phyloP scores from a whole-genome alignment of 2,113 vertebrate species.

The Neodon shergylaensis region DNA sequence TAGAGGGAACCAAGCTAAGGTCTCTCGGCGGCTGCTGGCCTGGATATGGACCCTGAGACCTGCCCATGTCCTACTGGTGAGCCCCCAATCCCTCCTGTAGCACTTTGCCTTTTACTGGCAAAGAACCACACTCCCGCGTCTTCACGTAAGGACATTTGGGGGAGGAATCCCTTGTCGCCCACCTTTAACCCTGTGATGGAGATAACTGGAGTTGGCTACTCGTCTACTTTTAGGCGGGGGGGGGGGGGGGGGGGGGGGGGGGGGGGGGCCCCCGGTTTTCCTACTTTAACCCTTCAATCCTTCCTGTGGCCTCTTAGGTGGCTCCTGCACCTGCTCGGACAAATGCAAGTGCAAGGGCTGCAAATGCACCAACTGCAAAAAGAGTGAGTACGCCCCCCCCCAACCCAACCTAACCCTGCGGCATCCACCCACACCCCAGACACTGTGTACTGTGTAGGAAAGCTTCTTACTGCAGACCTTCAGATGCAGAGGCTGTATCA shows the following conservation, averaged over 20 bases:
- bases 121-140: not conserved
- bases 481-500: not conserved
- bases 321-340: slow-evolving; percentile 85
- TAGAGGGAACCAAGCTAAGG: not conserved
- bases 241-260: too few species aligned
- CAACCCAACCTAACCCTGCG: not conserved
- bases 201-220: not conserved
- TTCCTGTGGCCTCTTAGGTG: slow-evolving; percentile 79
- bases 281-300: slow-evolving; percentile 18
- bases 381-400: slow-evolving; percentile 85
- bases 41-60: slow-evolving; percentile 55
- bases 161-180: slow-evolving; percentile 1
- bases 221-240: not conserved
- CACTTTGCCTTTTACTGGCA: not conserved
- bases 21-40: not conserved
- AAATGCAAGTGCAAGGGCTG: slow-evolving; percentile 89
- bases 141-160: slow-evolving; percentile 43
- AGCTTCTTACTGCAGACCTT: not conserved
- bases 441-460: not conserved
- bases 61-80: slow-evolving; percentile 80
- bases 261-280: too few species aligned
- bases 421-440: accelerated
- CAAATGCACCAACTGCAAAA: slow-evolving; percentile 89
- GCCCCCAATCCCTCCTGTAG: not conserved
- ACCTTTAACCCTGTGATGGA: not conserved